Conservation (phyloP, 2,113 vertebrate genomes). For the Cygnus buccinator region DNA sequence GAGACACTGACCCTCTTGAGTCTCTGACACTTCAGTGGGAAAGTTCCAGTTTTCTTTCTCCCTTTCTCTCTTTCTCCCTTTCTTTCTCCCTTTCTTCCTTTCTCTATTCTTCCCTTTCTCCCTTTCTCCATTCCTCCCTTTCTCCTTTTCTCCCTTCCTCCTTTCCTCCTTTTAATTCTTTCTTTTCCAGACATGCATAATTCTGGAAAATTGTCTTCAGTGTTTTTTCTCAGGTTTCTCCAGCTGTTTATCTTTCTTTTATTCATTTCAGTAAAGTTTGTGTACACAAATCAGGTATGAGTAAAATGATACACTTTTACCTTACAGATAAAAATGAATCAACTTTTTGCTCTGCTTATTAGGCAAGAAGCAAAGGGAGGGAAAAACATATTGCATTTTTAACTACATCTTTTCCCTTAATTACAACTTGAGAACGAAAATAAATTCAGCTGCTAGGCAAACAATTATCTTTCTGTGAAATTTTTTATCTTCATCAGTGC, state of each 20-base stretch:
- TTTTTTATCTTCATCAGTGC: conserved; percentile 57
- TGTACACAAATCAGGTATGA: neutral
- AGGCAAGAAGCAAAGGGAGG: neutral
- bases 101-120: neutral
- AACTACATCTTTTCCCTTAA: conserved; percentile 51
- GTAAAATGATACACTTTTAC: neutral
- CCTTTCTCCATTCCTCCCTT: too few relatives aligned
- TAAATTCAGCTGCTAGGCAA: conserved; percentile 55
- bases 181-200: neutral
- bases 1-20: neutral
- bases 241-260: conserved; percentile 13
- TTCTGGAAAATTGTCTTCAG: neutral
- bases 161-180: neutral
- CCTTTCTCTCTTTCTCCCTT: too few relatives aligned
- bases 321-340: conserved; percentile 34
- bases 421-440: conserved; percentile 24
- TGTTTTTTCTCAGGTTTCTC: neutral
- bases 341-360: conserved; percentile 12
- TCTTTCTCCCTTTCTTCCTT: too few relatives aligned
- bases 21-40: neutral
- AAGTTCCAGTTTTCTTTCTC: neutral
- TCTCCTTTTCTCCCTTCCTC: too few relatives aligned
- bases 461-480: conserved; percentile 59
- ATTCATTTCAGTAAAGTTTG: neutral
- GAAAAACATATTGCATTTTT: conserved; percentile 15